A percentile compares a stretch with the other conserved stretches of the same genome.
phyloP scores from a whole-genome alignment of 2,888 invertebrate genomes.

The Odontomyia ornata region DNA sequence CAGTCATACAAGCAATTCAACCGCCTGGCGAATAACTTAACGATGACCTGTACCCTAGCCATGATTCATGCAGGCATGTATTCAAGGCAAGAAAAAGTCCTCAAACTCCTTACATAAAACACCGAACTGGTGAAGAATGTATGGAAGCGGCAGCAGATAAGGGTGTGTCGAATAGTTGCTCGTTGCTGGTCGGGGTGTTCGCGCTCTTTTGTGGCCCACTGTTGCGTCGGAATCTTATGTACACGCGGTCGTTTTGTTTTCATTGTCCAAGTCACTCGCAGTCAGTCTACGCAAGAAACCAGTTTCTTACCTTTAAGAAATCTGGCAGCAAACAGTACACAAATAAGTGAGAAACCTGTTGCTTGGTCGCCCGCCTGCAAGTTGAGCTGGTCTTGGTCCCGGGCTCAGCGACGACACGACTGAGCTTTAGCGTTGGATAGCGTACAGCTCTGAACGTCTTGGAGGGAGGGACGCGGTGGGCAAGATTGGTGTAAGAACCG shows the following conservation, averaged over 20 bases:
- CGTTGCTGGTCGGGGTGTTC: not conserved
- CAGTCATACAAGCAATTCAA: not conserved
- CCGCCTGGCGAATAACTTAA: slow-evolving; percentile 10
- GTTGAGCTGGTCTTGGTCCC: not conserved
- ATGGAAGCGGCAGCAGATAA: slow-evolving; percentile 6
- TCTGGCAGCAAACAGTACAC: slow-evolving; percentile 33
- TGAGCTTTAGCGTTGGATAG: not conserved
- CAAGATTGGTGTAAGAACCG: slow-evolving; percentile 18
- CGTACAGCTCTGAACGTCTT: not conserved
- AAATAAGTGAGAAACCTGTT: slow-evolving; percentile 37
- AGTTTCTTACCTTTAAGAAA: slow-evolving; percentile 43
- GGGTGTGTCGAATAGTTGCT: slow-evolving; percentile 33
- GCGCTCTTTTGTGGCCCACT: slow-evolving; percentile 21
- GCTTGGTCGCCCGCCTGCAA: slow-evolving; percentile 26
- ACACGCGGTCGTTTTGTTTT: slow-evolving; percentile 35
- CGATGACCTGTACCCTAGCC: slow-evolving; percentile 15
- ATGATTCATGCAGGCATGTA: slow-evolving; percentile 3
- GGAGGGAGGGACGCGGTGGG: not conserved
- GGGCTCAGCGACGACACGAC: slow-evolving; percentile 4
- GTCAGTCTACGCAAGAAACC: slow-evolving; percentile 11
- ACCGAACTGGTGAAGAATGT: not conserved
- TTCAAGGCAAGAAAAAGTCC: not conserved
- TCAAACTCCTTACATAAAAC: not conserved
- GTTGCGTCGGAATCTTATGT: slow-evolving; percentile 37
- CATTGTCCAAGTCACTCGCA: slow-evolving; percentile 34